A percentile compares a stretch with the other conserved stretches of the same genome.
Conservation (phyloP, 2,113 vertebrate genomes). For the Cichladusa arquata region DNA sequence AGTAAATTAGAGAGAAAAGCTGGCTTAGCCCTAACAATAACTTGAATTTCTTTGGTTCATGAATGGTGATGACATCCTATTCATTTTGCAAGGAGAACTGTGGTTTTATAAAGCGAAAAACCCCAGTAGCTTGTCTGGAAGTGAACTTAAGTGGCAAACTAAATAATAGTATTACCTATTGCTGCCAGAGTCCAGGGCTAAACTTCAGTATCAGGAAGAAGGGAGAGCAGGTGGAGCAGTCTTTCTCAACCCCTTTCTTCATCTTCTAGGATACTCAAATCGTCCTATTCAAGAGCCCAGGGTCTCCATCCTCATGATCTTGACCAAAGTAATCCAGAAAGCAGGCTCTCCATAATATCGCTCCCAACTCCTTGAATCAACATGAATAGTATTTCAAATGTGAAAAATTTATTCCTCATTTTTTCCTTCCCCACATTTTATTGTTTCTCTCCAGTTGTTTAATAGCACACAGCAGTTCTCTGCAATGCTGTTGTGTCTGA, state of each 20-base stretch:
- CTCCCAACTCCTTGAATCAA: not conserved
- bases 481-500: not conserved
- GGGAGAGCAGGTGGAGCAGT: not conserved
- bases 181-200: not conserved
- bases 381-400: not conserved
- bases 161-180: not conserved
- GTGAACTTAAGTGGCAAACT: not conserved
- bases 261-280: not conserved
- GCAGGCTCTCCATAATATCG: not conserved
- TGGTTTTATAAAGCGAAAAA: not conserved
- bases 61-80: not conserved
- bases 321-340: not conserved
- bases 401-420: not conserved
- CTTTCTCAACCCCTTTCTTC: not conserved
- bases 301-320: not conserved
- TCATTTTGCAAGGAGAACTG: not conserved
- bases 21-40: not conserved
- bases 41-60: not conserved
- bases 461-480: not conserved
- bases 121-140: not conserved
- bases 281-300: not conserved
- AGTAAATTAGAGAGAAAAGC: not conserved
- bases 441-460: not conserved
- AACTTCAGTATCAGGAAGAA: not conserved
- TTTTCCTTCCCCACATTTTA: not conserved